phyloP scores from a whole-genome alignment of 2,888 invertebrate genomes.

The Smittia aterrima region DNA sequence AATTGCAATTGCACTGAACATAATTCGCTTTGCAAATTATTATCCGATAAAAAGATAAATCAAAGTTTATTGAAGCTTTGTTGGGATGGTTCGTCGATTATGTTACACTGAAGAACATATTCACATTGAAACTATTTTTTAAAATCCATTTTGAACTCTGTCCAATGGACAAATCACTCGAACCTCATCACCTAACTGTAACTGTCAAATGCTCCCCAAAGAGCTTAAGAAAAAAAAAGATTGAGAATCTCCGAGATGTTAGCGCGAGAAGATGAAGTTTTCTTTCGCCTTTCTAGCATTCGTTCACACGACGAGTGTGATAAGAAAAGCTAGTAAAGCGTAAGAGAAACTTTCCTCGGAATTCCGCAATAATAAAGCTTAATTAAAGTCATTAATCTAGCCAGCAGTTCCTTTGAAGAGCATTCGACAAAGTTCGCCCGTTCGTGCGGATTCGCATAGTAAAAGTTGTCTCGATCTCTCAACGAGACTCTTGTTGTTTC shows the following conservation, averaged over 20 bases:
- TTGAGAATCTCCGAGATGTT: no score
- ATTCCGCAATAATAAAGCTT: conserved; percentile 9
- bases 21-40: no score
- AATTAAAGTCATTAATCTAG: conserved; percentile 36
- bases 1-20: conserved; percentile 15
- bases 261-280: background rate
- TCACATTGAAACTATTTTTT: no score
- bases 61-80: no score
- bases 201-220: no score
- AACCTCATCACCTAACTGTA: no score
- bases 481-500: conserved; percentile 48
- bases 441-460: conserved; percentile 47
- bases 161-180: no score
- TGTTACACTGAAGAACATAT: no score
- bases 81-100: no score
- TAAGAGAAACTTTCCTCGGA: background rate
- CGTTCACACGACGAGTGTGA: background rate
- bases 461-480: conserved; percentile 48
- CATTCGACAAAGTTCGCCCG: conserved; percentile 48
- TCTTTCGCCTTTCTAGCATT: background rate
- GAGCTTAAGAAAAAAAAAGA: no score
- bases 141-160: no score
- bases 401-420: conserved; percentile 47
- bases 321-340: background rate
- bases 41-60: no score